Evolutionary conservation across 2,888 invertebrate genomes (phyloP).

Genomic region (Amphipoea oculea): DNA sequence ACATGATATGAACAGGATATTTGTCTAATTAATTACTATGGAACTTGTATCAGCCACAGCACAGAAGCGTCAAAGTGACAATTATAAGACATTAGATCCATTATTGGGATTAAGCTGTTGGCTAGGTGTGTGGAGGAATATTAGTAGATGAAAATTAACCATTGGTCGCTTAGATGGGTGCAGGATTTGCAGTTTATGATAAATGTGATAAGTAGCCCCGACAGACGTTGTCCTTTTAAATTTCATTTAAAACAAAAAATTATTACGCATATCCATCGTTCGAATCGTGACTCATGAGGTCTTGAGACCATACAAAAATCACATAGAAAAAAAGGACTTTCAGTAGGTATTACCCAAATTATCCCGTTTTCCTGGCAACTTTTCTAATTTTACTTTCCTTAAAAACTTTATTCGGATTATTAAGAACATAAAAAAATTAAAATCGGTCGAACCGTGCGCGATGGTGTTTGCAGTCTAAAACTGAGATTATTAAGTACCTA

Average conservation of each 20-base stretch:
- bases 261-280: not conserved
- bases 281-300: not conserved
- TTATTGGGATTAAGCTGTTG: constrained; percentile 45
- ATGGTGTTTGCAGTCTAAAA: not conserved
- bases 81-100: constrained; percentile 52
- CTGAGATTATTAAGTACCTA: not conserved
- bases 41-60: constrained; percentile 14
- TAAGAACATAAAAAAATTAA: not conserved
- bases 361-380: not conserved
- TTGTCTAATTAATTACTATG: constrained; percentile 47
- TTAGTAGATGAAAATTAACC: not conserved
- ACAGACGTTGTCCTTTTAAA: not conserved
- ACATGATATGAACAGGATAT: constrained; percentile 28
- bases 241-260: not conserved
- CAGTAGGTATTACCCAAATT: not conserved
- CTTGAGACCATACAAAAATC: not conserved
- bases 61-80: constrained; percentile 28
- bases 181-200: not conserved
- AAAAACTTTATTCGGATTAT: not conserved
- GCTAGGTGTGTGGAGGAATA: not conserved
- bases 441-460: too few species aligned
- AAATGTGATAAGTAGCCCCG: not conserved
- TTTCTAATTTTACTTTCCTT: not conserved
- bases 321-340: not conserved
- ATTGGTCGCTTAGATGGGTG: too few species aligned